Evolutionary conservation across 2,797 vertebrate species (phyloP), one percentile per base, ranked within the genome.

Genomic region (Hippocampus kuda): DNA sequence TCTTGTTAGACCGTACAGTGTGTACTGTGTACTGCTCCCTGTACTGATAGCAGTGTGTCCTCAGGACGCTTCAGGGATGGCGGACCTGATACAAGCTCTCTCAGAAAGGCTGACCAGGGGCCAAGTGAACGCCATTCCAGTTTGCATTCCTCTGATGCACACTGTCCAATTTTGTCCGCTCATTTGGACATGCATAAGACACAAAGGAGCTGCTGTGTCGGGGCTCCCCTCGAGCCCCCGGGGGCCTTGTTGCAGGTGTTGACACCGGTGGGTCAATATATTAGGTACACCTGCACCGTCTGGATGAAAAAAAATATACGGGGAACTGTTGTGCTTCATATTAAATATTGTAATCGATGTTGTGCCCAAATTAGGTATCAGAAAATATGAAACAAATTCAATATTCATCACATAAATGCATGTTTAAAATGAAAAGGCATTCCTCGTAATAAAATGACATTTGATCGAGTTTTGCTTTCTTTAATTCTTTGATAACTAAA

Each of bases 141-240:
- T 76, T 79, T 81, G 81, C 88, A 90, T 91, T 91, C 90, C 86
- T 87, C 73, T 34, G 75, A 73, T 80, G 80, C 78, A 77, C 86
- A 78, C 86, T 84, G 86, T 88, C 85, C 82, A 87, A 72, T 81
- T 77, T 87, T 79, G 89, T 89, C 86, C 86, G 77, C 79, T 86
- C 78, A 68, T 73, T 87, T 6, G 16, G 44, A 44, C 75, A 80
- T 77, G 72, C 69, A 83, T 79, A 67, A 83, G 66, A 81, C 83
- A 91, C 87, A 90, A 89, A 89, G 84, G 81, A 80, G 77, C 78
- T 67, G 84, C 84, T 89, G 87, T 89, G n/a, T 54, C 2, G 53
- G 53, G 53, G 81, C 71, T 42, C 62, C 68, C 70, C 67, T 63
- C 34, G 34, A 6, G 34, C 34, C 6, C 34, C 34, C 34, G 6